phyloP scores from a whole-genome alignment of 92 coral and sea anemone species.

The Heteractis magnifica region DNA sequence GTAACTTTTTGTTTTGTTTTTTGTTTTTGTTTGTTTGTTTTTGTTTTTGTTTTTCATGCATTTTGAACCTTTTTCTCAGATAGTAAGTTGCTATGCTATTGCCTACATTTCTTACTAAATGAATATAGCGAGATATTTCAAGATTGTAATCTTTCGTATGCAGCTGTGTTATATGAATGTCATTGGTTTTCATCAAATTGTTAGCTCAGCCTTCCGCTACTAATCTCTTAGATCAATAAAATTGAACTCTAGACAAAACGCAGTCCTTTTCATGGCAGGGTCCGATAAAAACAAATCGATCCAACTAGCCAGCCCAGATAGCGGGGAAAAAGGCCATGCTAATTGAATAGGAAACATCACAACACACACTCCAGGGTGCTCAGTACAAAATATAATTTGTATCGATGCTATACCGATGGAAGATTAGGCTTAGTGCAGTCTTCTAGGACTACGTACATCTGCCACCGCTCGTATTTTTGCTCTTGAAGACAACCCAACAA shows the following conservation, averaged over 20 bases:
- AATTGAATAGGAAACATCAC: no score
- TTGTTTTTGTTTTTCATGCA: no score
- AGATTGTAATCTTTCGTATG: background rate
- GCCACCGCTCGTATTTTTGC: no score
- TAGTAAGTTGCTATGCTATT: background rate
- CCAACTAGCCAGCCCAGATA: background rate
- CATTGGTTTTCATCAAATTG: background rate
- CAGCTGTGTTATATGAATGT: background rate
- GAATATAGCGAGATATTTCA: background rate
- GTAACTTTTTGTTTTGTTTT: no score
- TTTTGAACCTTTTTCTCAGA: background rate
- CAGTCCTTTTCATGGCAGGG: background rate
- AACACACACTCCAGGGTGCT: no score
- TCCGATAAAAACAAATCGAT: background rate
- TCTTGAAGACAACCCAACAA: no score
- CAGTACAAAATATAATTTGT: no score
- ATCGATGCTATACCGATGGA: no score
- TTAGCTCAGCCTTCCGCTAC: background rate
- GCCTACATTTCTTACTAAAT: background rate
- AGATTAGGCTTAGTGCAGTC: no score
- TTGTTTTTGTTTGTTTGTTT: no score
- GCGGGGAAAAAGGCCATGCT: background rate
- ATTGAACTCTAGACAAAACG: background rate
- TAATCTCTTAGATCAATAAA: background rate
- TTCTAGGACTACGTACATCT: no score